Evolutionary conservation across 2,797 vertebrate genomes (phyloP).

Genomic region (Notoglanidium macrostoma): DNA sequence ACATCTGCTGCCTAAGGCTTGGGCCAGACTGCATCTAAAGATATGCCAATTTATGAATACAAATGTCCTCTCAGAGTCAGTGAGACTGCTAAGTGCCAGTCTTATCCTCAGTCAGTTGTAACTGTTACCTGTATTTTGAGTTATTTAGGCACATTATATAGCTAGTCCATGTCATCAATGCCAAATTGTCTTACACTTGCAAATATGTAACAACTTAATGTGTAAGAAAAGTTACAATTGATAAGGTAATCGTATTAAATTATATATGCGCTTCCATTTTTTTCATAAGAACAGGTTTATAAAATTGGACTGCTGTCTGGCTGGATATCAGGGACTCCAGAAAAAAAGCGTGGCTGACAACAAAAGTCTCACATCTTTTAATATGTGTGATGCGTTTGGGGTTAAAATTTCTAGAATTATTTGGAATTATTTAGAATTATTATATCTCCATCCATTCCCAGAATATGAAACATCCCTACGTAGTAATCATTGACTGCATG

Average conservation of each 20-base stretch:
- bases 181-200: neutral
- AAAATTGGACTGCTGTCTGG: neutral
- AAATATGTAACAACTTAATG: neutral
- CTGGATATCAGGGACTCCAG: neutral
- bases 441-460: neutral
- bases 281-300: neutral
- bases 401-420: neutral
- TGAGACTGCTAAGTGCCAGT: neutral
- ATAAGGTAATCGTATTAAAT: neutral
- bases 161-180: neutral
- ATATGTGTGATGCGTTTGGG: neutral
- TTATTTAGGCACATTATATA: neutral
- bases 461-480: neutral
- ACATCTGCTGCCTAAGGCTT: slow-evolving; percentile 57
- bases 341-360: neutral
- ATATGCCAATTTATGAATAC: slow-evolving; percentile 26
- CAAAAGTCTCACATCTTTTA: neutral
- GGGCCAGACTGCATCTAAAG: slow-evolving; percentile 33
- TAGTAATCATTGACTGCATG: slow-evolving; percentile 4
- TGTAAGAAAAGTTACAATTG: too few relatives aligned
- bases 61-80: slow-evolving; percentile 24
- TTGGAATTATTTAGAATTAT: neutral
- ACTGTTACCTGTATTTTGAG: neutral
- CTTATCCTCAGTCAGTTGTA: neutral
- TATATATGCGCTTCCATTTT: neutral